Evolutionary conservation across 1,140 invertebrate species (phyloP).

Genomic region (Drosophila bifasciata): DNA sequence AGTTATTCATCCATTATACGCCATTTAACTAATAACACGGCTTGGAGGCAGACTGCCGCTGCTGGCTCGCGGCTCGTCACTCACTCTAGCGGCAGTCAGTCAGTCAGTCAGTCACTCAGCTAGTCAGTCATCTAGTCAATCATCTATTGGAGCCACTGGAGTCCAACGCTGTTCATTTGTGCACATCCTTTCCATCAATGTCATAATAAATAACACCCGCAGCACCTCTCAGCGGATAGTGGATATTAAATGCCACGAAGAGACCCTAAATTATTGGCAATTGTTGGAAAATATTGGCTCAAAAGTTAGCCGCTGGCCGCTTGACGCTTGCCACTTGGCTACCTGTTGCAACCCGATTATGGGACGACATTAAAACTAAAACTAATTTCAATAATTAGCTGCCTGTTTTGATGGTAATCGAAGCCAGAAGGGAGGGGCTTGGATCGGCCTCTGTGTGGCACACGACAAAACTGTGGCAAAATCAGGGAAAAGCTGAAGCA

Average conservation of each 20-base stretch:
- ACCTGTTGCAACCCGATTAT: slow-evolving; percentile 16
- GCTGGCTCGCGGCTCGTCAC: slow-evolving; percentile 34
- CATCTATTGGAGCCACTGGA: slow-evolving; percentile 66
- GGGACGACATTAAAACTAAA: slow-evolving; percentile 3
- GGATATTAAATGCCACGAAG: slow-evolving; percentile 20
- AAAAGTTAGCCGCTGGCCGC: slow-evolving; percentile 28
- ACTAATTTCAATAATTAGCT: slow-evolving; percentile 41
- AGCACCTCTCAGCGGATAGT: slow-evolving; percentile 25
- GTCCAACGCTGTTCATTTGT: slow-evolving; percentile 40
- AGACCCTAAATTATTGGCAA: slow-evolving; percentile 42
- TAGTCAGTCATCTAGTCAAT: slow-evolving; percentile 59
- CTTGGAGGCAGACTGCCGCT: slow-evolving; percentile 14
- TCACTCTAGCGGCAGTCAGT: slow-evolving; percentile 24
- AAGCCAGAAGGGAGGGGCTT: slow-evolving; percentile 9
- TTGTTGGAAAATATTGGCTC: slow-evolving; percentile 39
- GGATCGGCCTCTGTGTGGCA: slow-evolving; percentile 31
- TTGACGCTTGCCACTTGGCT: slow-evolving; percentile 59
- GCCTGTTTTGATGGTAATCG: slow-evolving; percentile 26
- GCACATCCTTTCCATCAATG: slow-evolving; percentile 62
- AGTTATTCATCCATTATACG: slow-evolving; percentile 77
- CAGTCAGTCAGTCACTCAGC: slow-evolving; percentile 32
- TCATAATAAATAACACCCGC: slow-evolving; percentile 60
- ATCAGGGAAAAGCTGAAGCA: slow-evolving; percentile 30
- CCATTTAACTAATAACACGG: slow-evolving; percentile 80
- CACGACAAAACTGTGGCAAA: slow-evolving; percentile 69